A percentile compares a stretch with the other conserved stretches of the same genome.
Evolutionary conservation across 2,113 vertebrate genomes (phyloP).

Genomic region (Stercorarius parasiticus): DNA sequence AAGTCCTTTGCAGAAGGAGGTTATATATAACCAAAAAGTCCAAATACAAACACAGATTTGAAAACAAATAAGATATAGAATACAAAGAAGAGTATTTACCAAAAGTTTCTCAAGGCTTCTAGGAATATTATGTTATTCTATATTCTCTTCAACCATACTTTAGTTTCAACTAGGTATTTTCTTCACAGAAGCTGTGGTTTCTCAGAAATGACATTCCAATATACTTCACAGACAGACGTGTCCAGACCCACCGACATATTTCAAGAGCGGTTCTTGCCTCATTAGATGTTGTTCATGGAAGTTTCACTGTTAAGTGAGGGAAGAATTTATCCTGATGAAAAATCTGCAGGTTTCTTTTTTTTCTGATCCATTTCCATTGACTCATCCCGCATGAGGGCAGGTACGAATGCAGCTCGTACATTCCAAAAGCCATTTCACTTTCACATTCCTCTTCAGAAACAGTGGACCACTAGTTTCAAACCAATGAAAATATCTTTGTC

Average conservation of each 20-base stretch:
- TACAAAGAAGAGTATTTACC: background rate
- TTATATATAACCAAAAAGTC: background rate
- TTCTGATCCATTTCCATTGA: background rate
- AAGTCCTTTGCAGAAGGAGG: background rate
- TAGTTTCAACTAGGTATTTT: background rate
- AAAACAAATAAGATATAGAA: background rate
- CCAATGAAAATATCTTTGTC: background rate
- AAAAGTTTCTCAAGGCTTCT: background rate
- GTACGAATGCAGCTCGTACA: background rate
- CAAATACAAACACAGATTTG: background rate
- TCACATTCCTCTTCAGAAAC: background rate
- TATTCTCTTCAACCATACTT: background rate
- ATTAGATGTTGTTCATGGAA: background rate
- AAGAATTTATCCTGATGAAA: background rate
- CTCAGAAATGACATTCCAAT: background rate
- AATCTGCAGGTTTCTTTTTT: background rate
- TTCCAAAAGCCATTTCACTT: background rate
- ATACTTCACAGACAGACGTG: background rate
- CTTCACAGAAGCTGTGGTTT: background rate
- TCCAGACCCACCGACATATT: background rate
- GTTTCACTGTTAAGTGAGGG: background rate
- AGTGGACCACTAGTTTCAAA: background rate
- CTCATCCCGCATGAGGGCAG: background rate
- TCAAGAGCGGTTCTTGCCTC: background rate
- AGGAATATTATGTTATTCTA: background rate